Evolutionary conservation across 2,797 vertebrate genomes (phyloP).

Genomic region (Helarctos malayanus): DNA sequence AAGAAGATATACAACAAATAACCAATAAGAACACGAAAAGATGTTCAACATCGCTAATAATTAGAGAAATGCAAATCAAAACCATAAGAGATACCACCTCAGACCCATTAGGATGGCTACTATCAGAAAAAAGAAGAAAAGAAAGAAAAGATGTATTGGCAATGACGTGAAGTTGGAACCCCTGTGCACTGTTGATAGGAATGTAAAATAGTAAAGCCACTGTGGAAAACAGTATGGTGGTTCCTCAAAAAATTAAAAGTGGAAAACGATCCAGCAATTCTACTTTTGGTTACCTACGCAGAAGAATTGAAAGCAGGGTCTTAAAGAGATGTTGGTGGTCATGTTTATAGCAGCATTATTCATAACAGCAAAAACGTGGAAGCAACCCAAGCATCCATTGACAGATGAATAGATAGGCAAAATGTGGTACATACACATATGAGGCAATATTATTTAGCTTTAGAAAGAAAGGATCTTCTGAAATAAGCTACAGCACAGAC

Average conservation of each 20-base stretch:
- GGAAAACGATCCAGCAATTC: not conserved
- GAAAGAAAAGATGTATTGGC: not conserved
- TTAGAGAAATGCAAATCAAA: not conserved
- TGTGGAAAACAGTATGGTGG: not conserved
- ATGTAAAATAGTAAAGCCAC: not conserved
- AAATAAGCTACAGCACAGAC: not conserved
- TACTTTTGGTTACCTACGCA: not conserved
- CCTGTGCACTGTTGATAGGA: not conserved
- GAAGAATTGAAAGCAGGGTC: not conserved
- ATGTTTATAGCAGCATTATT: not conserved
- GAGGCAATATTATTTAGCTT: not conserved
- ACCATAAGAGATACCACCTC: not conserved
- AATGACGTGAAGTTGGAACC: not conserved
- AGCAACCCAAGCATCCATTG: not conserved
- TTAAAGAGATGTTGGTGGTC: not conserved
- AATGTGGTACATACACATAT: not conserved
- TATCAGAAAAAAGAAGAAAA: no score
- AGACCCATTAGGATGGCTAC: not conserved
- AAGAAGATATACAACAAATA: not conserved
- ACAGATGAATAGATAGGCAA: not conserved
- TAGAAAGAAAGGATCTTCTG: not conserved
- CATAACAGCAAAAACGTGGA: not conserved
- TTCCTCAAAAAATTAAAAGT: not conserved
- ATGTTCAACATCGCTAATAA: not conserved
- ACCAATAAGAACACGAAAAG: not conserved